Evolutionary conservation across 30 jellyfish, hydroid and myxozoan genomes (phyloP), one percentile per base, ranked within the genome.

Genomic region (Pseudorhiza aurosa): DNA sequence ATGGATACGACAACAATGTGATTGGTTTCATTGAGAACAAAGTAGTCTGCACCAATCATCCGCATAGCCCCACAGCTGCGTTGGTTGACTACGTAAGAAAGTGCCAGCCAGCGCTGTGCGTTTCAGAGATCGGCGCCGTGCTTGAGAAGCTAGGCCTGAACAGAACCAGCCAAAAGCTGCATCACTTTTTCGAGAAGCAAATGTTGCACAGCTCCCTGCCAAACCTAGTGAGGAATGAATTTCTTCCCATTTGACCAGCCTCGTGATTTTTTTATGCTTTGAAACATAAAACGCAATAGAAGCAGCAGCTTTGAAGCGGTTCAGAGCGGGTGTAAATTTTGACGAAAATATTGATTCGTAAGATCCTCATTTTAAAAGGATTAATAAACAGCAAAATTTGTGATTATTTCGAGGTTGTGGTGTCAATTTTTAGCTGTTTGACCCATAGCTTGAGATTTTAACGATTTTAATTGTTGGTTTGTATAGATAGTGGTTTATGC

Each of bases 11-110:
- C 36, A 33, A 29, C 40, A 37, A 4, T 2, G 36, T 11, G 4
- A 64, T 64, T 35, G 40, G 12, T 64, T 11, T 25, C 18, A 64
- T 64, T 37, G 77, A 64, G 21, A 31, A 58, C 8, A 64, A 58
- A 5, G 25, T n/a, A 17, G 36, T 33, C 19, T n/a, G n/a, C n/a
- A 58, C 33, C 28, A 12, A 10, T 10, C 77, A 64, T 6, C 10
- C 17, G 12, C 53, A 35, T 35, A 64, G 77, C 77, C 77, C 77
- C 9, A 33, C 58, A 12, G 1, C n/a, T 7, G 77, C 32, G 7
- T 37, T 64, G 28, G 9, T 64, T 30, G 58, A 29, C 31, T 24
- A 19, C 31, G 8, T 64, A 33, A 22, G 31, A 3, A 31, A 29
- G 58, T 31, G 77, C 50, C n/a, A 32, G 58, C 77, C 77, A 14